Evolutionary conservation across 2,888 invertebrate species (phyloP).

Genomic region (Cheilosia grossa): DNA sequence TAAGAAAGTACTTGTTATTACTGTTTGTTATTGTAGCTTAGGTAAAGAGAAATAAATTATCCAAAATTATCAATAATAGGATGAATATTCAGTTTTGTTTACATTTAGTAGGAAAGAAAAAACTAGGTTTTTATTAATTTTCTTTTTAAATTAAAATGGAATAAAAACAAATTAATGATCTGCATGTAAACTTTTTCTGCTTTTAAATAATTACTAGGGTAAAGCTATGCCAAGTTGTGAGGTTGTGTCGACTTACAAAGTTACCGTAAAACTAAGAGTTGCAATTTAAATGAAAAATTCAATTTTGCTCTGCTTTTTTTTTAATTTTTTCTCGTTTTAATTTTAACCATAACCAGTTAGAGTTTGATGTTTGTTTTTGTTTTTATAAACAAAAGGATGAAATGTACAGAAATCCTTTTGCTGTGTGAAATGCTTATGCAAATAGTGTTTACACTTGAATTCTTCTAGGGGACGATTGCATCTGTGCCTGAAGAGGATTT

Average conservation of each 20-base stretch:
- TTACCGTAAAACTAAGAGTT: constrained; percentile 55
- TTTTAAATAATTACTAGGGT: constrained; percentile 72
- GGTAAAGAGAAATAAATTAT: constrained; percentile 47
- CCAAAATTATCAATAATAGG: constrained; percentile 62
- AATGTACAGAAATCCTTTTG: constrained; percentile 42
- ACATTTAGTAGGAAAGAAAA: constrained; percentile 68
- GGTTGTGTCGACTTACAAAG: constrained; percentile 56
- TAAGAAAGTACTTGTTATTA: constrained; percentile 28
- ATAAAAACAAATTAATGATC: constrained; percentile 58
- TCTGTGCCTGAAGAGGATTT: constrained; percentile 63
- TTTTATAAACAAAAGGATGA: constrained; percentile 35
- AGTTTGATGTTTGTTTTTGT: constrained; percentile 43
- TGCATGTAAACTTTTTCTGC: constrained; percentile 50
- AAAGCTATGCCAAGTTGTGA: constrained; percentile 81
- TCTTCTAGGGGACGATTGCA: constrained; percentile 68
- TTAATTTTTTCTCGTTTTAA: constrained; percentile 59
- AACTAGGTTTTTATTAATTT: constrained; percentile 41
- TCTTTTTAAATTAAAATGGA: constrained; percentile 44
- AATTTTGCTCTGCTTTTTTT: constrained; percentile 28
- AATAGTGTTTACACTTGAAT: constrained; percentile 22
- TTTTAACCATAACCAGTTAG: constrained; percentile 71
- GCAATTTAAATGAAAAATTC: constrained; percentile 67
- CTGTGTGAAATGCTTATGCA: constrained; percentile 59
- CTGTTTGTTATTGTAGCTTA: constrained; percentile 10
- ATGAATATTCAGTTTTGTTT: constrained; percentile 62